Evolutionary conservation across 2,888 invertebrate genomes (phyloP), one percentile per base, ranked within the genome.

Genomic region (Strigamia transsilvanica): DNA sequence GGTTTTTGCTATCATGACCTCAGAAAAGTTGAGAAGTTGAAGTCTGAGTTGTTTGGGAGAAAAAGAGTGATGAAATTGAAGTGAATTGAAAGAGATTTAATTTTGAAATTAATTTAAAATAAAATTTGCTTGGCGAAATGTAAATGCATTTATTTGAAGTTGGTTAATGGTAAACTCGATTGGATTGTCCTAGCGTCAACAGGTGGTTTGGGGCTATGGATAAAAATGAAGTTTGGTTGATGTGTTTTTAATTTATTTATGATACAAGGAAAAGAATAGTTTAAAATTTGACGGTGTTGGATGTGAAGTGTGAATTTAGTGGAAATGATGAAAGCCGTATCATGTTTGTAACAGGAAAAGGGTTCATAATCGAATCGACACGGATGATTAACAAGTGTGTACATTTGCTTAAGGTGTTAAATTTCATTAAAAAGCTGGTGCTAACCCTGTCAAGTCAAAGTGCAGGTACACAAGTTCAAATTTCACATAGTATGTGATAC

Each of bases 361-460:
- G 73, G 23, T 73, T 73, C 27, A 73, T 15, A 73, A 13, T 4
- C 27, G 73, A 73, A 73, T 73, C 23, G 56, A 56, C 56, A 56
- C 56, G 56, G 73, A 73, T 73, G 73, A 73, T 73, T 73, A 32
- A 73, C 32, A 73, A 27, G 73, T 51, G 15, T 73, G 73, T 73
- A 73, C 23, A n/a, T 15, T 73, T 32, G 27, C 23, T 73, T 0
- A 6, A 73, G 73, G 73, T 13, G 73, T 73, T 73, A 10, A n/a
- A 32, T 73, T 73, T 27, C 73, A 27, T 27, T 73, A 73, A 27
- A n/a, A 32, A 73, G 73, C 32, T 73, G 32, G 56, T 32, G 12
- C 27, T 23, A 73, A 73, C 73, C 32, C 32, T 13, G 27, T 27
- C 27, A 73, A 27, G 73, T 73, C 73, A 73, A 73, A 73, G 73